phyloP scores from a whole-genome alignment of 1,140 invertebrate species.

The Diabrotica virgifera region DNA sequence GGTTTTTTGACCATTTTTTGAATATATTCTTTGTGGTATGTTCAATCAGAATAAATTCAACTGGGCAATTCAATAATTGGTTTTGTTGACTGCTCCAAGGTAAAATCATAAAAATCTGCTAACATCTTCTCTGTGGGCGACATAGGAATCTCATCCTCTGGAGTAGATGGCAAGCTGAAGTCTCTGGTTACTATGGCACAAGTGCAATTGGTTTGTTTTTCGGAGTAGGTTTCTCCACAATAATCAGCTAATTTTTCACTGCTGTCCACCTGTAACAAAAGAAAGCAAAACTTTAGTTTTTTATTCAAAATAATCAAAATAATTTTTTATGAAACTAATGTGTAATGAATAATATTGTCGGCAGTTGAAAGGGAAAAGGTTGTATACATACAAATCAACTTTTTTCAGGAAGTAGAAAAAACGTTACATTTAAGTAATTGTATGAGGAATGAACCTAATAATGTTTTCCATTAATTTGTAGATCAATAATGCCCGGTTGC shows the following conservation, averaged over 20 bases:
- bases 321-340: too few relatives aligned
- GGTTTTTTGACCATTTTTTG: conserved; percentile 15
- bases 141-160: conserved; percentile 32
- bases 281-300: conserved; percentile 17
- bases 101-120: conserved; percentile 45
- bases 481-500: too few relatives aligned
- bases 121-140: conserved; percentile 42
- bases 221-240: conserved; percentile 33
- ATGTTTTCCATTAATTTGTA: too few relatives aligned
- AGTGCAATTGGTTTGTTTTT: conserved; percentile 28
- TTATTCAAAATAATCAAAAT: too few relatives aligned
- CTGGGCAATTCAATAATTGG: conserved; percentile 44
- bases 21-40: not conserved
- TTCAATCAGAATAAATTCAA: conserved; percentile 29
- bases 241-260: conserved; percentile 42
- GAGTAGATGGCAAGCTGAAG: conserved; percentile 26
- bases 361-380: not conserved
- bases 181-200: conserved; percentile 42
- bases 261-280: conserved; percentile 44
- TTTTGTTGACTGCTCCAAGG: conserved; percentile 44
- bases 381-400: not conserved
- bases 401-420: too few relatives aligned
- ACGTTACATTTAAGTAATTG: too few relatives aligned
- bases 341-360: not conserved
- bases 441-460: too few relatives aligned